Conservation (phyloP, 1,140 invertebrate species). For the Drosophila azteca region DNA sequence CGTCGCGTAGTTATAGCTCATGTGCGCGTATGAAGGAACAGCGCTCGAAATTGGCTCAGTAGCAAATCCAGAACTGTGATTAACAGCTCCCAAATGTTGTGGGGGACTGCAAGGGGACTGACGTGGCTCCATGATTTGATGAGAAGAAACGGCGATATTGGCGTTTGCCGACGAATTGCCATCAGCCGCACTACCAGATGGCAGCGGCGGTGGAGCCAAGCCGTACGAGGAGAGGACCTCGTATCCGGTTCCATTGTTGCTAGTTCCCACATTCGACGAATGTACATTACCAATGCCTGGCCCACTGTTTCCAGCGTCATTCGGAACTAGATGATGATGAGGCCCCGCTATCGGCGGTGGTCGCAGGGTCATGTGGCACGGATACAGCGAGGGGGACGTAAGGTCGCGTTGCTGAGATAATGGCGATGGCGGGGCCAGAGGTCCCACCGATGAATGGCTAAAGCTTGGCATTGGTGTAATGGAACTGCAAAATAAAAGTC, state of each 20-base stretch:
- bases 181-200: conserved; percentile 11
- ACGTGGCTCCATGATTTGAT: conserved; percentile 45
- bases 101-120: conserved; percentile 39
- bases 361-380: conserved; percentile 77
- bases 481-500: conserved; percentile 39
- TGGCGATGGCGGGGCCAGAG: conserved; percentile 66
- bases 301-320: conserved; percentile 16
- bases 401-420: conserved; percentile 75
- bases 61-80: conserved; percentile 36
- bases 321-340: conserved; percentile 44
- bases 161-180: conserved; percentile 24
- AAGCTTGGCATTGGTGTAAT: conserved; percentile 72
- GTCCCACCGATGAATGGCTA: conserved; percentile 63
- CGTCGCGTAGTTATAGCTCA: conserved; percentile 71
- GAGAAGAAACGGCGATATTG: conserved; percentile 13
- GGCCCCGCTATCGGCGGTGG: conserved; percentile 42
- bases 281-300: conserved; percentile 14
- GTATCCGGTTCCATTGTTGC: conserved; percentile 48
- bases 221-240: conserved; percentile 58
- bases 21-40: conserved; percentile 62
- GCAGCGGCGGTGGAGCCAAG: conserved; percentile 49
- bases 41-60: conserved; percentile 44
- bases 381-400: conserved; percentile 75
- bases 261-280: conserved; percentile 16
- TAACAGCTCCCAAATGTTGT: conserved; percentile 35